These are phyloP conservation scores for Drosophila neoperkinsi DNA, from an alignment of 2,888 invertebrate species.

Conservation along the genomic window DNA sequence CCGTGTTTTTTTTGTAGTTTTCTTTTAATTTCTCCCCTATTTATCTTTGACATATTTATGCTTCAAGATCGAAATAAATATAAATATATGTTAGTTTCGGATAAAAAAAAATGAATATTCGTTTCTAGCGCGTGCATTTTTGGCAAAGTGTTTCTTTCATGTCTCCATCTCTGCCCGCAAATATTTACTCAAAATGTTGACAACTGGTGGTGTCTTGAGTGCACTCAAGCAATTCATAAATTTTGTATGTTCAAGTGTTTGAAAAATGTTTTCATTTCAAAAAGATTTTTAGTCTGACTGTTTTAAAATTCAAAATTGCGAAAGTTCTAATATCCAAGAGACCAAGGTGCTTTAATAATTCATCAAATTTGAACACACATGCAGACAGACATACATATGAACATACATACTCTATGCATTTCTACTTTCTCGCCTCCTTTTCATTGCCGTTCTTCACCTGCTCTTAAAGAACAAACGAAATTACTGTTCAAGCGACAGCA, in stretches of 20 bases:
- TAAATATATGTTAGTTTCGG: not conserved
- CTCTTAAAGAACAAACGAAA: conserved; percentile 24
- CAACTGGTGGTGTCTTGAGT: not conserved
- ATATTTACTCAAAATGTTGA: conserved; percentile 2
- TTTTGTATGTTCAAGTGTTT: not conserved
- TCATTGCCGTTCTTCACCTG: not conserved
- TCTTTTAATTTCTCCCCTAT: no score
- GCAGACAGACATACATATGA: not conserved
- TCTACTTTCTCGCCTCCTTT: not conserved
- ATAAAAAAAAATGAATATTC: not conserved
- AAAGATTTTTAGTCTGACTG: not conserved
- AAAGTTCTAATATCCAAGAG: not conserved
- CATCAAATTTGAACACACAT: not conserved
- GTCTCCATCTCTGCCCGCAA: not conserved
- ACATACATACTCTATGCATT: not conserved
- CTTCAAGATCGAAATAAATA: not conserved
- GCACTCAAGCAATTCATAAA: not conserved
- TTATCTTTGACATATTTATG: not conserved
- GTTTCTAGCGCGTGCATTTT: not conserved
- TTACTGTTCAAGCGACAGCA: conserved; percentile 41
- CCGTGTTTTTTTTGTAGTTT: not conserved
- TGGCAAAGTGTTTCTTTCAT: not conserved
- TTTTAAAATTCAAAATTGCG: not conserved
- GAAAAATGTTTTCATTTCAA: not conserved
- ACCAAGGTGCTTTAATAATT: not conserved